Base-by-base conservation (phyloP, 2,113 vertebrate species). In the Morone saxatilis region DNA sequence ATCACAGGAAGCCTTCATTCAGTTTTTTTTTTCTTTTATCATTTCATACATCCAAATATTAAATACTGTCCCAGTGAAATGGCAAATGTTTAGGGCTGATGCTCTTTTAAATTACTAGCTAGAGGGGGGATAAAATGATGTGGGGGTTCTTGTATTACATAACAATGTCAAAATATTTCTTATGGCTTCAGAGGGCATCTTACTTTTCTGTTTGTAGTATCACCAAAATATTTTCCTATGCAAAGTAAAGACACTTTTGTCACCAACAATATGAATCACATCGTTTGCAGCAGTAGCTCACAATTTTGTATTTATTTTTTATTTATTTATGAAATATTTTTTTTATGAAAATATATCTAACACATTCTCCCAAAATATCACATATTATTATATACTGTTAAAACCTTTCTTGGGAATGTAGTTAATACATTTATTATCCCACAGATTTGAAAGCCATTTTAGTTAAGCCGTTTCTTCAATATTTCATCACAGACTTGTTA, bases 181-280 rank as follows among this genome's bases (percentile, higher is more conserved):
- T 22, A 54, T 84, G 51, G 59, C 72, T 57, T 19, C 17, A 63
- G 16, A 51, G 9, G 14, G 22, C 0, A 47, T 50, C 89, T 88
- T 88, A 91, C 92, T 86, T 67, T 76, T 89, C 61, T 31, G 45
- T 6, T 68, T 10, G 54, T 57, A 9, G 25, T 10, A 7, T n/a
- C n/a, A n/a, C 43, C 17, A 8, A 31, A 60, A 36, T n/a, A 7
- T 63, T 7, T 61, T 7, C 12, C 7, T 22, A 17, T 40, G 31
- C 43, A 22, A 1, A 47, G 48, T 36, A 43, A 31, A 57, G 36
- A 38, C 19, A 43, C 13, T 9, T 1, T 7, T 31, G 31, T 31
- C 2, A 31, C 31, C 31, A 31, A 31, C 31, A 31, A 31, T 31
- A 31, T 31, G 1, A 31, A 31, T 59, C 38, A 17, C 17, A 59